Evolutionary conservation across 2,113 vertebrate species (phyloP), one percentile per base, ranked within the genome.

Genomic region (Cnemophilus loriae): DNA sequence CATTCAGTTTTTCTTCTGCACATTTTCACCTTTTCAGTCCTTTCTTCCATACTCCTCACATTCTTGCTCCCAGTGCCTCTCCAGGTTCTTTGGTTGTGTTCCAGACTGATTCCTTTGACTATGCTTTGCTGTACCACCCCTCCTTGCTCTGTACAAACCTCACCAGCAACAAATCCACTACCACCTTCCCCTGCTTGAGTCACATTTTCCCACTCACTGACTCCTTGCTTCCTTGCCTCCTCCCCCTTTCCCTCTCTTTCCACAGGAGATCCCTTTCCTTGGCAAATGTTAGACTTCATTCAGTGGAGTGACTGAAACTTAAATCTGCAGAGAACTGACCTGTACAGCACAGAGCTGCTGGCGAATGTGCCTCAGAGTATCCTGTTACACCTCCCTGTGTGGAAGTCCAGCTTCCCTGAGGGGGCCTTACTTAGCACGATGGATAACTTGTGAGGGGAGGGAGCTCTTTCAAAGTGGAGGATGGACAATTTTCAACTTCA

Each of bases 401-500:
- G 75, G 71, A 93, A 86, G 64, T 7, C 57, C 73, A 33, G 0
- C 65, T 90, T 84, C 42, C 86, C 69, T 32, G 44, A 53, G 63
- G 55, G 46, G 24, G 24, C 16, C 10, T 24, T 37, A 4, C 27
- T 57, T 26, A 46, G 64, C 0, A 0, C 33, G 69, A 68, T 52
- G 56, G 68, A 33, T 81, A 81, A 60, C 49, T 79, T 92, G 39
- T 42, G 57, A 92, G 42, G 47, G 37, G 35, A 16, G 57, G 41
- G 69, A 65, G 61, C 75, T 73, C 39, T 53, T 60, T 69, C 71
- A n/a, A 77, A 83, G 55, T 28, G 32, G 32, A 60, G 23, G 60
- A 41, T 17, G 21, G 42, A 20, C 53, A 44, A 6, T n/a, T 85
- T 76, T 88, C 68, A 81, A 28, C 30, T 35, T 70, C 2, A 9